phyloP scores from a whole-genome alignment of 2,113 vertebrate genomes.

The Pionites leucogaster region DNA sequence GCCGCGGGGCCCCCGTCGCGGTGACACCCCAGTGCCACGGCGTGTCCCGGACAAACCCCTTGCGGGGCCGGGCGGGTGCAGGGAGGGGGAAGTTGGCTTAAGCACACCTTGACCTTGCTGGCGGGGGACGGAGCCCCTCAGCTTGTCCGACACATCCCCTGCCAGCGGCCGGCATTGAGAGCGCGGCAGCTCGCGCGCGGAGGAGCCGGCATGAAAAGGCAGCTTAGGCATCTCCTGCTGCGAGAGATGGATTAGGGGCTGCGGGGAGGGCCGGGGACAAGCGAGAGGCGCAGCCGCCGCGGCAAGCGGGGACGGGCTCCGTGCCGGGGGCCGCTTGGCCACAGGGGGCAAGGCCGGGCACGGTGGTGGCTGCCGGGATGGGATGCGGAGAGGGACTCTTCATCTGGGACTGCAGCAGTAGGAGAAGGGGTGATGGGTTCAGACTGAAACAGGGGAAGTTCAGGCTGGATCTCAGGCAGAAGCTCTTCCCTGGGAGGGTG shows the following conservation, averaged over 20 bases:
- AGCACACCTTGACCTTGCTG: slow-evolving; percentile 72
- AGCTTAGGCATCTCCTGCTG: slow-evolving; percentile 80
- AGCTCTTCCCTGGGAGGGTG: not conserved
- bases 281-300: not conserved
- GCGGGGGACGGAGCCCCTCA: slow-evolving; percentile 61
- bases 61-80: too few relatives aligned
- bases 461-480: not conserved
- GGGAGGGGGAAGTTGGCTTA: slow-evolving; percentile 27
- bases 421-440: not conserved
- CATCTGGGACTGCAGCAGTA: not conserved
- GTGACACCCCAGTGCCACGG: accelerated
- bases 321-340: not conserved
- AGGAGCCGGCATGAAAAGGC: slow-evolving; percentile 73
- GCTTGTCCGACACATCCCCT: slow-evolving; percentile 77
- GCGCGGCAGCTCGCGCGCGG: slow-evolving; percentile 47
- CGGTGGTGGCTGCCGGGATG: not conserved
- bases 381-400: not conserved
- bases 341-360: not conserved
- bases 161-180: slow-evolving; percentile 75
- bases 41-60: not conserved
- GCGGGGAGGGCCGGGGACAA: slow-evolving; percentile 48
- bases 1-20: accelerated
- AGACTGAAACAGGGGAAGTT: not conserved
- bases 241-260: slow-evolving; percentile 78
- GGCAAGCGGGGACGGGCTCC: not conserved